phyloP scores from a whole-genome alignment of 2,797 vertebrate genomes.

The Xiphophorus birchmanni region DNA sequence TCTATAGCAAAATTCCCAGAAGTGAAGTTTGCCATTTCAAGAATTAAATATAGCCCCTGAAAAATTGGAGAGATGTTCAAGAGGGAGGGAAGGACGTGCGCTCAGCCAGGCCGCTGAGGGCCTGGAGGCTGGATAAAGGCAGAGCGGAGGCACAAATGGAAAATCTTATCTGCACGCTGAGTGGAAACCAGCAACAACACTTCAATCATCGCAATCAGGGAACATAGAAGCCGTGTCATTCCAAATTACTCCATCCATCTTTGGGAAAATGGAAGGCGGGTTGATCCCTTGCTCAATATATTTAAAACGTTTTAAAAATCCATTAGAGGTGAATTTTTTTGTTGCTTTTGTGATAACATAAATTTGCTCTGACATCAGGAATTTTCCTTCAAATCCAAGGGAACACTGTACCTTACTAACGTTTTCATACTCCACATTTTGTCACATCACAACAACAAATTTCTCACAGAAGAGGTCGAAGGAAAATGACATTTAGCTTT shows the following conservation, averaged over 20 bases:
- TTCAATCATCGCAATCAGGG: slow-evolving; percentile 46
- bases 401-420: neutral
- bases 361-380: slow-evolving; percentile 3
- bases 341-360: slow-evolving; percentile 9
- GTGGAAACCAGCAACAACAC: slow-evolving; percentile 41
- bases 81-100: slow-evolving; percentile 11
- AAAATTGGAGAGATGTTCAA: slow-evolving; percentile 16
- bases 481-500: neutral
- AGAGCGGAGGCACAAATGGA: slow-evolving; percentile 44
- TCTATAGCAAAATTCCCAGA: slow-evolving; percentile 38
- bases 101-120: slow-evolving; percentile 31
- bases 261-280: slow-evolving; percentile 18
- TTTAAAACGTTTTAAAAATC: slow-evolving; percentile 7
- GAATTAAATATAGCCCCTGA: slow-evolving; percentile 38
- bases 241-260: slow-evolving; percentile 28
- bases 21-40: slow-evolving; percentile 35
- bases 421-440: neutral
- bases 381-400: slow-evolving; percentile 11
- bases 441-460: neutral
- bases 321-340: slow-evolving; percentile 19
- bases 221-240: slow-evolving; percentile 38
- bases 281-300: slow-evolving; percentile 28
- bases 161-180: slow-evolving; percentile 51
- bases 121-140: slow-evolving; percentile 36
- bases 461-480: neutral